Conservation (phyloP, 2,113 vertebrate species). For the Hydrolagus affinis region DNA sequence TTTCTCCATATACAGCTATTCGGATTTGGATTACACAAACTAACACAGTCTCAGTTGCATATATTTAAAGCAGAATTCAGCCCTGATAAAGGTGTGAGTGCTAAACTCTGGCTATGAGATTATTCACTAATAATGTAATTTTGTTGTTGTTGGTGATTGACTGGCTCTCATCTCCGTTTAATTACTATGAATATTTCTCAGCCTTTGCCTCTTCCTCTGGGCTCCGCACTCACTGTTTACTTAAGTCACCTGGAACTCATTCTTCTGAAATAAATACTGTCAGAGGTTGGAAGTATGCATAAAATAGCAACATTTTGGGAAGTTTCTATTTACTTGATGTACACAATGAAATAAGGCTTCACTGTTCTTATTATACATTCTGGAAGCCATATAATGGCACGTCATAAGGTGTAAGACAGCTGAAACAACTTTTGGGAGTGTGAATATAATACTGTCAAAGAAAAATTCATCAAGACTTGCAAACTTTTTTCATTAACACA, state of each 20-base stretch:
- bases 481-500: neutral
- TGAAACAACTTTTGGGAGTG: neutral
- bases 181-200: neutral
- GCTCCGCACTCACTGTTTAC: neutral
- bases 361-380: neutral
- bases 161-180: neutral
- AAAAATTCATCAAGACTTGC: neutral
- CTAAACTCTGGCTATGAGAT: neutral
- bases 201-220: neutral
- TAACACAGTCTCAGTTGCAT: neutral
- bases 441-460: neutral
- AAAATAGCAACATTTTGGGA: neutral
- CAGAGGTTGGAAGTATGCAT: neutral
- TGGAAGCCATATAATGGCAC: neutral
- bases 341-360: neutral
- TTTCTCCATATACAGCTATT: conserved; percentile 35
- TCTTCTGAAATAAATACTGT: neutral
- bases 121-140: too few species aligned
- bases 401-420: neutral
- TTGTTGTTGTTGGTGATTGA: neutral
- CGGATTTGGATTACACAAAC: conserved; percentile 30
- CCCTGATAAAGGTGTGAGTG: neutral
- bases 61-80: neutral
- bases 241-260: neutral
- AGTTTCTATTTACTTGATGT: neutral